Conservation (phyloP, 1,140 invertebrate species). For the Ectropis grisescens region DNA sequence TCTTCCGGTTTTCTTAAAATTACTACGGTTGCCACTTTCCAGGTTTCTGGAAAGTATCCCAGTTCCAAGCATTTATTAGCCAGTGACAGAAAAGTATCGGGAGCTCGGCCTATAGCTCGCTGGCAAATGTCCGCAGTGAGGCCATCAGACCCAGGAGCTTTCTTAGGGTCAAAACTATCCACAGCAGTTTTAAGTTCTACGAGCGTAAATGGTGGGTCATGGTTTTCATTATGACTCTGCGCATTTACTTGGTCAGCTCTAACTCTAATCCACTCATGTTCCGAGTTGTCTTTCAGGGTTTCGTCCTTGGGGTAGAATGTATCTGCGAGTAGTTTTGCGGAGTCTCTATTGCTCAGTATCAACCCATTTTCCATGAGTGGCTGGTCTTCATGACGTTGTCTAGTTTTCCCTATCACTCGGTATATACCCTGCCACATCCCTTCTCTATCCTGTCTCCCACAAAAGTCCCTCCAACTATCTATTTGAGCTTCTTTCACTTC, state of each 20-base stretch:
- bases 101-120: not conserved
- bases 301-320: not conserved
- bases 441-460: not conserved
- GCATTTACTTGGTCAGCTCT: constrained; percentile 1
- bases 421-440: not conserved
- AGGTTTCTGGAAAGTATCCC: constrained; percentile 2
- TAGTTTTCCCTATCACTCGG: not conserved
- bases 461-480: constrained; percentile 1
- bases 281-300: not conserved
- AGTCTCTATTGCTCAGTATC: not conserved
- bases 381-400: not conserved
- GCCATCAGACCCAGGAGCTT: constrained; percentile 8
- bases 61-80: constrained; percentile 1
- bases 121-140: constrained; percentile 6
- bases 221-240: not conserved
- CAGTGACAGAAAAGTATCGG: not conserved
- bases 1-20: constrained; percentile 6
- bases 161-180: constrained; percentile 10
- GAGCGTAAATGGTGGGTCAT: constrained; percentile 4
- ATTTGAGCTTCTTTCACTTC: not conserved
- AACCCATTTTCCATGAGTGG: not conserved
- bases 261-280: constrained; percentile 2
- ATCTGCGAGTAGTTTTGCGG: not conserved
- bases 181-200: not conserved
- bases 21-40: constrained; percentile 10